Evolutionary conservation across 1,140 invertebrate species (phyloP).

Genomic region (Steinernema khuongi): DNA sequence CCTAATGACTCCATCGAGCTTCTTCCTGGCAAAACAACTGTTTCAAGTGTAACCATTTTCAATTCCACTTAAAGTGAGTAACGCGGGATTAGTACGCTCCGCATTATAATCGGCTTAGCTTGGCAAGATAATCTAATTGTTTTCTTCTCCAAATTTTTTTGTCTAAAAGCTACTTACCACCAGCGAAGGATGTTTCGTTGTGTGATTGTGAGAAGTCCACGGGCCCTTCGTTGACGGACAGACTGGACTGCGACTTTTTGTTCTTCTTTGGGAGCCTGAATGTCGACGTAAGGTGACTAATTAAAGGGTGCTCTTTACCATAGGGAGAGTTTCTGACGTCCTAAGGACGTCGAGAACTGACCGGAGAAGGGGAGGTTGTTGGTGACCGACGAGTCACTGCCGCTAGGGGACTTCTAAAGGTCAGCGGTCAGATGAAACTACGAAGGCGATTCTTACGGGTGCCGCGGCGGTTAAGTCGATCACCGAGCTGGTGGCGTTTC

Average conservation of each 20-base stretch:
- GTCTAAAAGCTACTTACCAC: not conserved
- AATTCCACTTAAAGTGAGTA: no score
- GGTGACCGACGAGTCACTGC: slow-evolving; percentile 18
- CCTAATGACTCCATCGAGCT: no score
- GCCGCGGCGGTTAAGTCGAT: not conserved
- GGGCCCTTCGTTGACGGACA: not conserved
- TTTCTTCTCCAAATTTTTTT: no score
- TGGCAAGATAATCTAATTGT: no score
- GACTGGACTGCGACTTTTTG: not conserved
- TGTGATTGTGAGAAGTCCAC: slow-evolving; percentile 3
- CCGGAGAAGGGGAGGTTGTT: not conserved
- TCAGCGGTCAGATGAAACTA: not conserved
- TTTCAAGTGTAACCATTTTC: no score
- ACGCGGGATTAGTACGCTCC: no score
- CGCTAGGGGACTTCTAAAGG: slow-evolving; percentile 11
- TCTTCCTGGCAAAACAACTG: no score
- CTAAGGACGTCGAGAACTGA: not conserved
- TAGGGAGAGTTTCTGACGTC: not conserved
- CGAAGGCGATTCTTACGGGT: not conserved
- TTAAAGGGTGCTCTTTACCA: not conserved
- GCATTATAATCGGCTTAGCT: no score
- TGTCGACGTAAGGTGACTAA: not conserved
- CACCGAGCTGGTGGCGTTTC: not conserved
- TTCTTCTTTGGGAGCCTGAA: not conserved
- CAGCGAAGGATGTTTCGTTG: not conserved